Base-by-base conservation (phyloP, 2,888 invertebrate species). In the Homarus gammarus region DNA sequence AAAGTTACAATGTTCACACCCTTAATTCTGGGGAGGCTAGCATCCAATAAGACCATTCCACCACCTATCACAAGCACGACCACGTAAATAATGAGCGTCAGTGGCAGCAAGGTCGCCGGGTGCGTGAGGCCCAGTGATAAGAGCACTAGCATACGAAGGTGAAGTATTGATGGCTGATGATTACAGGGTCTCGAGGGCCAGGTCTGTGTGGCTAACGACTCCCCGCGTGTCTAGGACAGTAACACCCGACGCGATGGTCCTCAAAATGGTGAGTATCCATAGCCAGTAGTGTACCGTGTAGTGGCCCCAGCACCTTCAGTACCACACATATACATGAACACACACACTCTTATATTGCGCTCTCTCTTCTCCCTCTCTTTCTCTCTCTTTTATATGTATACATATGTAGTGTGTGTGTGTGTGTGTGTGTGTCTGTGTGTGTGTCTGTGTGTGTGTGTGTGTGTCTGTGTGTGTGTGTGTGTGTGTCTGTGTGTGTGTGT, bases 301-400 rank as follows among this genome's bases (percentile, higher is more conserved):
- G n/a, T 5, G 5, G 27, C 27, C 1, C 68, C 27, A 6, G 12
- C 27, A 27, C 15, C 27, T 5, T 2, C 27, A 68, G 12, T 12
- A 27, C 27, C 68, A 68, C 68, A 68, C n/a, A 72, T 72, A 72
- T 38, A 72, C 36, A 72, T 38, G 27, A 36, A 72, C 36, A 72
- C 36, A 72, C 36, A 36, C 36, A 72, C 36, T 36, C 36, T 36
- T 72, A 36, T 72, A 36, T 72, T 15, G 10, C 15, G n/a, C n/a
- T n/a, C n/a, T n/a, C n/a, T n/a, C n/a, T n/a, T n/a, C n/a, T n/a
- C n/a, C n/a, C n/a, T n/a, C n/a, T n/a, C n/a, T n/a, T n/a, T n/a
- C n/a, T n/a, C n/a, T n/a, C n/a, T n/a, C n/a, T n/a, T n/a, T n/a
- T n/a, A n/a, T n/a, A n/a, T n/a, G n/a, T n/a, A n/a, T n/a, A n/a